Percentiles rank a stretch among this genome's conserved stretches.
Conservation (phyloP, 1,140 invertebrate species). For the Scaptomyza hsui region DNA sequence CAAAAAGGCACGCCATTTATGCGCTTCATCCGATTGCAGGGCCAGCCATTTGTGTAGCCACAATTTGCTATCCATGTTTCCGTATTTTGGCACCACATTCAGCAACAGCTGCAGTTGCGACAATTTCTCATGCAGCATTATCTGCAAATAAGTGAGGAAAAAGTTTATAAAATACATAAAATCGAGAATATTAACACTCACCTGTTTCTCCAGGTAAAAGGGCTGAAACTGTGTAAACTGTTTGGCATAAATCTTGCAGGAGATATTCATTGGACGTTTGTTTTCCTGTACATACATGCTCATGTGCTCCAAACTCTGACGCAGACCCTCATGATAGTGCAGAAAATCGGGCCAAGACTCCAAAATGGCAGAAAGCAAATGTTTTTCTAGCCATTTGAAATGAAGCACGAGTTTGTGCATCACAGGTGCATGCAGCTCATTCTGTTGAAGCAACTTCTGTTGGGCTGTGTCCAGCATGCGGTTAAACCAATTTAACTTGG, state of each 20-base stretch:
- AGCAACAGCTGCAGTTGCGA: slow-evolving; percentile 44
- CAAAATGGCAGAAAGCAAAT: slow-evolving; percentile 44
- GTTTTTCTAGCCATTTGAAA: slow-evolving; percentile 79
- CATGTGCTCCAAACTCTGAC: slow-evolving; percentile 28
- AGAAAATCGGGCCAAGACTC: slow-evolving; percentile 11
- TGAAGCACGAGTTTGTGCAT: slow-evolving; percentile 80
- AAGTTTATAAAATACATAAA: background rate
- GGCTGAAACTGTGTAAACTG: slow-evolving; percentile 75
- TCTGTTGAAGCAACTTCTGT: slow-evolving; percentile 58
- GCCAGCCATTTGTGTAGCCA: slow-evolving; percentile 53
- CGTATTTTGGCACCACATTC: slow-evolving; percentile 56
- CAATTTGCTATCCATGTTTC: slow-evolving; percentile 46
- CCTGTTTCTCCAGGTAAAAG: slow-evolving; percentile 68
- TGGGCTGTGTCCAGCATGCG: slow-evolving; percentile 56
- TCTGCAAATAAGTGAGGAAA: slow-evolving; percentile 1
- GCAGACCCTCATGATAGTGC: slow-evolving; percentile 6
- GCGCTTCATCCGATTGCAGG: slow-evolving; percentile 53
- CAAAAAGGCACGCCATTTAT: slow-evolving; percentile 52
- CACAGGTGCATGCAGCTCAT: slow-evolving; percentile 59
- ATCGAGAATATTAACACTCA: slow-evolving; percentile 23
- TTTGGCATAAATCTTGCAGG: slow-evolving; percentile 73
- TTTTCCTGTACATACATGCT: slow-evolving; percentile 51
- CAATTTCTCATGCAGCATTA: slow-evolving; percentile 28
- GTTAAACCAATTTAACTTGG: slow-evolving; percentile 72
- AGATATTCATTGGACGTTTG: slow-evolving; percentile 63